Conservation (phyloP, 2,113 vertebrate species). For the Vimba vimba region DNA sequence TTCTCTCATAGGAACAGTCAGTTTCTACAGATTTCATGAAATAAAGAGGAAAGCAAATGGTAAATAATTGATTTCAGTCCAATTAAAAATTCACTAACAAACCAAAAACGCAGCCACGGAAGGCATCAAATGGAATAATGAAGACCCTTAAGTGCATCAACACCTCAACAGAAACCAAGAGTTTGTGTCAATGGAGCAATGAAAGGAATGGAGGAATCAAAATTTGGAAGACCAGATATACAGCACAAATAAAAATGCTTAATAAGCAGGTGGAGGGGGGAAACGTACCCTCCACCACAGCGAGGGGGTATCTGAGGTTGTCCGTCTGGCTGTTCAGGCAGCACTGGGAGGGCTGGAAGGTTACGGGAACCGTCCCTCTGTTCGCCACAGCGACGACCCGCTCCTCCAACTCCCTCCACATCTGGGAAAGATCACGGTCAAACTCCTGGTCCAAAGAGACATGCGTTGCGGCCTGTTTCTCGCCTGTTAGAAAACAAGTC, state of each 20-base stretch:
- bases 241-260: neutral
- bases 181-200: neutral
- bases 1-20: neutral
- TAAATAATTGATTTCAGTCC: slow-evolving; percentile 15
- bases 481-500: slow-evolving; percentile 75
- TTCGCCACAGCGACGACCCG: slow-evolving; percentile 86
- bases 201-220: neutral
- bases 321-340: slow-evolving; percentile 92
- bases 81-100: slow-evolving; percentile 10
- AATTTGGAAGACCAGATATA: neutral
- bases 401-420: slow-evolving; percentile 93
- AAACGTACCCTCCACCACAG: slow-evolving; percentile 87
- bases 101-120: neutral
- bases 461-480: slow-evolving; percentile 95
- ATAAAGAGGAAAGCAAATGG: slow-evolving; percentile 24
- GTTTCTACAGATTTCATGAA: neutral
- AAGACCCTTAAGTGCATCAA: neutral
- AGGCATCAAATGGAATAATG: slow-evolving; percentile 11
- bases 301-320: slow-evolving; percentile 88
- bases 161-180: neutral
- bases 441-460: slow-evolving; percentile 95
- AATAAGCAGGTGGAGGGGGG: neutral
- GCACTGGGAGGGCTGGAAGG: slow-evolving; percentile 89
- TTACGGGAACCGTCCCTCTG: slow-evolving; percentile 78
- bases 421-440: slow-evolving; percentile 85